These are phyloP conservation scores for Pseudorasbora parva DNA, from an alignment of 2,113 vertebrate genomes.

Conservation along the genomic window DNA sequence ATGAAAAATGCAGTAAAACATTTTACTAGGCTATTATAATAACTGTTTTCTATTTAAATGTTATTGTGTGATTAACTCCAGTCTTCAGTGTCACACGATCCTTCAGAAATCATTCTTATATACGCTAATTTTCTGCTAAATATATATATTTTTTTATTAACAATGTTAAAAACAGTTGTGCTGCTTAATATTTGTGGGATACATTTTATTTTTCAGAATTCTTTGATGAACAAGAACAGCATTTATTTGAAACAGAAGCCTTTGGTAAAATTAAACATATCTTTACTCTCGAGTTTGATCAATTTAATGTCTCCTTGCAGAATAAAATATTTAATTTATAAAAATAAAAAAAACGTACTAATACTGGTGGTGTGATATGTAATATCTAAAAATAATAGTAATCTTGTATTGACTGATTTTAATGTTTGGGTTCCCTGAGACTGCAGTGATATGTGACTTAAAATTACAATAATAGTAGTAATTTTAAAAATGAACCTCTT, in stretches of 20 bases:
- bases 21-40: not conserved
- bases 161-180: not conserved
- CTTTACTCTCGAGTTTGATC: too few species aligned
- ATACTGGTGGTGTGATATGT: not conserved
- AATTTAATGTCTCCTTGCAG: not conserved
- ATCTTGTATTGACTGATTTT: not conserved
- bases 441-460: not conserved
- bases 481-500: slow-evolving; percentile 1
- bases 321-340: not conserved
- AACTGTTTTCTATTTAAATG: not conserved
- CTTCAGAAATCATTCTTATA: not conserved
- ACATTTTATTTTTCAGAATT: too few species aligned
- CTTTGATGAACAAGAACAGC: too few species aligned
- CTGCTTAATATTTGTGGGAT: too few species aligned
- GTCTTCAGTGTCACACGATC: not conserved
- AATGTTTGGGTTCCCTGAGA: not conserved
- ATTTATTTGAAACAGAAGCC: not conserved
- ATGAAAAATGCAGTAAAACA: not conserved
- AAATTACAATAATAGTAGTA: not conserved
- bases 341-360: not conserved
- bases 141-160: not conserved
- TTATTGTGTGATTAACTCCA: too few species aligned
- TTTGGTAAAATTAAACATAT: too few species aligned
- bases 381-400: not conserved
- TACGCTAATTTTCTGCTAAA: not conserved